These are phyloP conservation scores for Microdon myrmicae DNA, from an alignment of 2,888 invertebrate species.

Conservation along the genomic window DNA sequence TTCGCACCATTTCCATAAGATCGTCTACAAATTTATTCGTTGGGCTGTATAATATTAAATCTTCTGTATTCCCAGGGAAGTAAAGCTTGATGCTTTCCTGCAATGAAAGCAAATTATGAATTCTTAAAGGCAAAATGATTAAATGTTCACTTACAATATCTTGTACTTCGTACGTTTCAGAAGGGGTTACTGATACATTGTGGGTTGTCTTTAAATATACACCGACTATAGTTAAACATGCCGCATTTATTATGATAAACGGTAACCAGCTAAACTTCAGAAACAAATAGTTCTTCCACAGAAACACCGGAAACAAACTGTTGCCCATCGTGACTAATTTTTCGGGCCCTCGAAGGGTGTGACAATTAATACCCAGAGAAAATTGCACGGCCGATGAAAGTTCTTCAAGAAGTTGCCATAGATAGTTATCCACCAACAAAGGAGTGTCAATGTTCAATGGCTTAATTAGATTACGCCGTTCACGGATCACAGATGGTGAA, in stretches of 20 bases:
- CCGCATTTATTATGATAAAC: slow-evolving; percentile 45
- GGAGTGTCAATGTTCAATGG: too few species aligned
- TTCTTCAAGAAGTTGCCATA: too few species aligned
- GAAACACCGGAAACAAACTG: slow-evolving; percentile 54
- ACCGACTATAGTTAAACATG: slow-evolving; percentile 50
- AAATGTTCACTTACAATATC: slow-evolving; percentile 30
- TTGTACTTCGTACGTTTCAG: slow-evolving; percentile 24
- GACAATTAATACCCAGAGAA: too few species aligned
- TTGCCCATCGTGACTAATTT: slow-evolving; percentile 12
- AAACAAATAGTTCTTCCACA: slow-evolving; percentile 59
- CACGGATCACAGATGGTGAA: too few species aligned
- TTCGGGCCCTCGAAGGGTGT: too few species aligned
- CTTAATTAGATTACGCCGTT: too few species aligned
- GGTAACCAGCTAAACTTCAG: slow-evolving; percentile 55
- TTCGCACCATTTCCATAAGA: slow-evolving; percentile 58
- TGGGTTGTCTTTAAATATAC: slow-evolving; percentile 55
- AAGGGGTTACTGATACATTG: slow-evolving; percentile 32
- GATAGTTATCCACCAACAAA: too few species aligned
- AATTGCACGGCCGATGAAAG: too few species aligned
- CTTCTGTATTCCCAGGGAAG: slow-evolving; percentile 57
- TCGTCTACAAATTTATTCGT: slow-evolving; percentile 46
- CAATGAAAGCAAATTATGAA: neutral
- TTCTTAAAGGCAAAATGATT: neutral
- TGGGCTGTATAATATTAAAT: slow-evolving; percentile 59
- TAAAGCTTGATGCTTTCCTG: slow-evolving; percentile 54